Evolutionary conservation across 2,113 vertebrate species (phyloP), one percentile per base, ranked within the genome.

Genomic region (Scartelaos histophorus): DNA sequence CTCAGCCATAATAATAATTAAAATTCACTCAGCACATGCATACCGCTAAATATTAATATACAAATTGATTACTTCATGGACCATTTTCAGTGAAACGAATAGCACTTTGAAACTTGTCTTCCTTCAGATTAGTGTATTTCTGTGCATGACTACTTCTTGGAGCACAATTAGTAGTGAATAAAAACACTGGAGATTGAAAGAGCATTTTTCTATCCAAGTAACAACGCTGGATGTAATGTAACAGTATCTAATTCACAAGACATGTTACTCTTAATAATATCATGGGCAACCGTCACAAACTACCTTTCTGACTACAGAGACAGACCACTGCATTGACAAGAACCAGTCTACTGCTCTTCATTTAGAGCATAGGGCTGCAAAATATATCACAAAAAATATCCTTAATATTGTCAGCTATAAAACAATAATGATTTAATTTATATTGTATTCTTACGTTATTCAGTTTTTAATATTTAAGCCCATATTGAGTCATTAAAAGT

Each of bases 241-340:
- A 83, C 71, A 29, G 70, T 24, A 78, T 80, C 86, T 84, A 85
- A 83, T 75, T 64, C 80, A 87, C 83, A 75, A 78, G 68, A 87
- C 79, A 73, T 73, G 57, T 67, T 66, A 53, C 25, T 61, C 25
- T 67, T 67, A 54, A 85, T 82, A 81, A 87, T 71, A 54, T 54
- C 51, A 21, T 81, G 86, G 75, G 82, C 78, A 76, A 87, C 82
- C 83, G 68, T 43, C 5, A 87, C 78, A 84, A 25, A 80, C 86
- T 80, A 86, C 75, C 79, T 73, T 64, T 69, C 70, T 76, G 79
- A 86, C 69, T 61, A 82, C 67, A 57, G 21, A 57, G 66, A 25
- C 0, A 24, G 54, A 81, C 17, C 21, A 67, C 65, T 51, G 84
- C 76, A 49, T 77, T 82, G 71, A 56, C 72, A 61, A 74, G 29